Base-by-base conservation (phyloP, 1,140 invertebrate genomes). In the Lepeophtheirus salmonis region DNA sequence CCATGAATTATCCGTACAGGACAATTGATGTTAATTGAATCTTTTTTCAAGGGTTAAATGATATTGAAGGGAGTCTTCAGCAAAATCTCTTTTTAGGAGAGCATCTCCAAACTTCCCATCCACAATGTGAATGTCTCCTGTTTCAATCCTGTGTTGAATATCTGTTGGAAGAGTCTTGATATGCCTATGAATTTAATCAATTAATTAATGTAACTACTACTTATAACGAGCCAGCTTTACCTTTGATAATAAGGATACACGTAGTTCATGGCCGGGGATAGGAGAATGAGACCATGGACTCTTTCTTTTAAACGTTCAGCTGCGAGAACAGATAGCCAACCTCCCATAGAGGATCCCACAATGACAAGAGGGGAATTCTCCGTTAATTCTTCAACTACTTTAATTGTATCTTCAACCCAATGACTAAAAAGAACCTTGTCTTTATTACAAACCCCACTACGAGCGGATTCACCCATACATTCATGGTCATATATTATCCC, bases 401-500 rank as follows among this genome's bases (percentile, higher is more conserved):
- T 26, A 13, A 24, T 13, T 1, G 50, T 50, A 61, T 61, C 50
- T 17, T 61, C 50, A 12, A 61, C 59, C 59, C 59, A 61, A 50
- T 61, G 48, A 2, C 41, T 52, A 26, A 61, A 61, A 1, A 61
- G 23, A 49, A 61, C 53, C 53, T 55, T 55, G 6, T 17, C 22
- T n/a, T 41, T 41, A 6, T n/a, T 6, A 41, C 30, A 41, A n/a
- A n/a, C 6, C 30, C 6, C 50, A 25, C 51, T 22, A 52, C 16
- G n/a, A 12, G 14, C 14, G 3, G 50, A 54, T 13, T 22, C 48
- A 4, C 59, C 59, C 14, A 25, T 56, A 50, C 59, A 61, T 25
- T 61, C 59, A 20, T 61, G 59, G 24, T 61, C 59, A 25, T 61
- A 61, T 10, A 53, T 54, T 12, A 61, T 50, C 14, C 50, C 54